Conservation (phyloP, 1,140 invertebrate species). For the Micrasema longulum region DNA sequence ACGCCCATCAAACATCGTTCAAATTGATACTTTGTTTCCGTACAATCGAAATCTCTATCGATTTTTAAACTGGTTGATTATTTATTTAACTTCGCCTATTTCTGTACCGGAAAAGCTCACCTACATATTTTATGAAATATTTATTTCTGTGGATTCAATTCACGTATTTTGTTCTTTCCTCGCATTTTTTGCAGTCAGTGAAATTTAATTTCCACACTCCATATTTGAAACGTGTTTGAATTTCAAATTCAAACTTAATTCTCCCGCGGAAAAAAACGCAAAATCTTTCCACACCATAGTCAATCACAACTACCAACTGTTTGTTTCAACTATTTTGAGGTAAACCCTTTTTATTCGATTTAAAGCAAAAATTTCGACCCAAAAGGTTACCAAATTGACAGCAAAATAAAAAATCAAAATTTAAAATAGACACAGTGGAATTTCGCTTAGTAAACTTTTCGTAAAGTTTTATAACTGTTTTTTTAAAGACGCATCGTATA, state of each 20-base stretch:
- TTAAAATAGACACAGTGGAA: too few species aligned
- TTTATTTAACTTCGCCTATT: not conserved
- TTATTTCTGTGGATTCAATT: conserved; percentile 4
- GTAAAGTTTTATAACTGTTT: too few species aligned
- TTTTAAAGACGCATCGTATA: too few species aligned
- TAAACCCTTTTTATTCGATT: too few species aligned
- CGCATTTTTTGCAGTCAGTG: conserved; percentile 27
- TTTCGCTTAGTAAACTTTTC: too few species aligned
- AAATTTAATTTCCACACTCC: conserved; percentile 40
- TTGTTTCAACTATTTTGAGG: too few species aligned
- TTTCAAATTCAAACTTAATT: conserved; percentile 30
- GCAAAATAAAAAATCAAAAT: too few species aligned
- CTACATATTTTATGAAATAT: not conserved
- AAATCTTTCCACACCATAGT: not conserved
- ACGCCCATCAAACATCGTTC: not conserved
- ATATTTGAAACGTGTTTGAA: conserved; percentile 36
- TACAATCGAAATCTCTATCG: not conserved
- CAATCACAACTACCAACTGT: conserved; percentile 3
- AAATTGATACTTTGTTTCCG: not conserved
- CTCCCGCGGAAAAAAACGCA: not conserved
- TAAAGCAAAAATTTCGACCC: too few species aligned
- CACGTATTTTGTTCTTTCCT: conserved; percentile 26
- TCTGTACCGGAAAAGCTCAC: not conserved
- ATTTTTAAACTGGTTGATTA: not conserved
- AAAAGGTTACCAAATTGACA: too few species aligned